Conservation (phyloP, 2,797 vertebrate species). For the Pseudochromis fuscus region DNA sequence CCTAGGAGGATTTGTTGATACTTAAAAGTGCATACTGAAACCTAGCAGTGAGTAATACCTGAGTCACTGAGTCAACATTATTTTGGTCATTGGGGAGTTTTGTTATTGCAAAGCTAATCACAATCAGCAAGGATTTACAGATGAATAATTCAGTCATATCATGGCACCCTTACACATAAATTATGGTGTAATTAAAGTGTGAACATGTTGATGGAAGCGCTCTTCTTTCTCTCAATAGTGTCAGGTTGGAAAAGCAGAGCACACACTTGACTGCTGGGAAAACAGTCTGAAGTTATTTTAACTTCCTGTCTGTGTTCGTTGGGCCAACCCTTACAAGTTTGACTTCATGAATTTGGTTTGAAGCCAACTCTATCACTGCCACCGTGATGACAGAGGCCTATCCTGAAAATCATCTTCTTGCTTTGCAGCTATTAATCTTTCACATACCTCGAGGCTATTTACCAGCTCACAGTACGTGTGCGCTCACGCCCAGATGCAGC, state of each 20-base stretch:
- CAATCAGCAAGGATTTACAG: not conserved
- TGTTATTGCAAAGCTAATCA: not conserved
- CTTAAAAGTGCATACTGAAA: too few relatives aligned
- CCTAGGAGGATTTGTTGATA: too few relatives aligned
- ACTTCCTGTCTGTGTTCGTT: not conserved
- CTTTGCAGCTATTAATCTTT: conserved; percentile 22
- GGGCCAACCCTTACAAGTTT: conserved; percentile 2
- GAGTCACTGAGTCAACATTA: not conserved
- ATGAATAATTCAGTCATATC: not conserved
- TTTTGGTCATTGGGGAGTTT: not conserved
- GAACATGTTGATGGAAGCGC: not conserved
- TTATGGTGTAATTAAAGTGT: not conserved
- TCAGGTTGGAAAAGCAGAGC: conserved; percentile 32
- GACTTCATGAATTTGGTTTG: conserved; percentile 34
- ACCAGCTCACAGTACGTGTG: not conserved
- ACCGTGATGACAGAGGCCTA: not conserved
- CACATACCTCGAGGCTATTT: conserved; percentile 37
- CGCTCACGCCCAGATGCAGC: conserved; percentile 60
- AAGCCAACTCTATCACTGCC: conserved; percentile 13
- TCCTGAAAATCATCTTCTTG: conserved; percentile 38
- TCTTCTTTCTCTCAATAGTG: conserved; percentile 19
- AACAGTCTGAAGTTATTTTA: conserved; percentile 5
- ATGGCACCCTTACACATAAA: not conserved
- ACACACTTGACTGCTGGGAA: conserved; percentile 17
- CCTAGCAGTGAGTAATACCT: not conserved